Evolutionary conservation across 1,140 invertebrate species (phyloP).

Genomic region (Nomia melanderi): DNA sequence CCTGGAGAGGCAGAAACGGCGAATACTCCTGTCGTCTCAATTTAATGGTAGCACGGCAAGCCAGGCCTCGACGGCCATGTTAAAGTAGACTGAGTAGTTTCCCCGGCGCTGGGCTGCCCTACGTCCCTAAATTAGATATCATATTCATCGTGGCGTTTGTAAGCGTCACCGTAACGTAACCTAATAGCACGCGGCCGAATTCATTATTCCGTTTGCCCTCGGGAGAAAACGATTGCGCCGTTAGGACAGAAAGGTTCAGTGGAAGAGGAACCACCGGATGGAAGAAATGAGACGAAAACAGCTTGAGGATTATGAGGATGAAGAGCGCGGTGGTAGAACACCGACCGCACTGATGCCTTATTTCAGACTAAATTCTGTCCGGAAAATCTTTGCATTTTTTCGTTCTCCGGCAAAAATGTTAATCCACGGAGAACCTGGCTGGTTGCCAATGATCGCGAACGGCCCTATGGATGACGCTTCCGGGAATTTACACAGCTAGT

Average conservation of each 20-base stretch:
- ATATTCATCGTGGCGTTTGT: slow-evolving; percentile 41
- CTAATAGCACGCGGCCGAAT: slow-evolving; percentile 39
- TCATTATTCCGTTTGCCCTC: slow-evolving; percentile 31
- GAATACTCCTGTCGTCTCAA: slow-evolving; percentile 41
- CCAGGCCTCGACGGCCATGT: slow-evolving; percentile 34
- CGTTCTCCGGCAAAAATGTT: slow-evolving; percentile 64
- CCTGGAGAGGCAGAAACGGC: slow-evolving; percentile 50
- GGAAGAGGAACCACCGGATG: neutral
- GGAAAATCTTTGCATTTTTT: slow-evolving; percentile 28
- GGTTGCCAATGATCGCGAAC: slow-evolving; percentile 64
- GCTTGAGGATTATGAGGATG: slow-evolving; percentile 36
- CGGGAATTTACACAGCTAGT: slow-evolving; percentile 57
- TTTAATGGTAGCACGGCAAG: slow-evolving; percentile 47
- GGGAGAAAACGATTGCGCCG: slow-evolving; percentile 22
- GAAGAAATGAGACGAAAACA: slow-evolving; percentile 13
- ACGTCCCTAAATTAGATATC: slow-evolving; percentile 52
- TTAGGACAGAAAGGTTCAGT: neutral
- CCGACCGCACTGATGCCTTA: slow-evolving; percentile 19
- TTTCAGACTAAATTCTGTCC: slow-evolving; percentile 13
- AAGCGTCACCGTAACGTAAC: slow-evolving; percentile 20
- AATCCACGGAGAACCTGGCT: slow-evolving; percentile 69
- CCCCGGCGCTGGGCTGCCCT: neutral
- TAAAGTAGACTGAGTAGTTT: slow-evolving; percentile 36
- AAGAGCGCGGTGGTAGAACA: neutral
- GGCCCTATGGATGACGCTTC: slow-evolving; percentile 35